Conservation (phyloP, 2,888 invertebrate genomes). For the Drosophila demipolita region DNA sequence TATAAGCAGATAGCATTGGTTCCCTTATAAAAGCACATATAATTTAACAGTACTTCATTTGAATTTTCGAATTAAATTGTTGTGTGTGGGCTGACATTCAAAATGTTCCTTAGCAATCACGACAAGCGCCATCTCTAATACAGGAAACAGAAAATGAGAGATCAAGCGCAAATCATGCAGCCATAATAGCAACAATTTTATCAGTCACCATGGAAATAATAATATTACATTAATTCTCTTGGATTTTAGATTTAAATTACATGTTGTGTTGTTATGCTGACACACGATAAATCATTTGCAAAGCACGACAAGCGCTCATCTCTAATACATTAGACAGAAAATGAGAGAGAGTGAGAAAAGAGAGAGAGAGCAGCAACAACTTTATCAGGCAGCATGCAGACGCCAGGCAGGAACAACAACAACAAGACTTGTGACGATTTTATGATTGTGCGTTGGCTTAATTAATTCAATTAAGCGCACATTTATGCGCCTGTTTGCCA, state of each 20-base stretch:
- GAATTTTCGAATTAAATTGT: not conserved
- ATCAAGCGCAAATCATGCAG: conserved; percentile 45
- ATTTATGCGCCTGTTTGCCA: conserved; percentile 59
- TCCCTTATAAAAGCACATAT: not conserved
- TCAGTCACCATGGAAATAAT: not conserved
- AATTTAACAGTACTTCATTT: not conserved
- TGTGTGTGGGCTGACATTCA: no score
- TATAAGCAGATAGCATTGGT: not conserved
- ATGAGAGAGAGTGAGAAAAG: not conserved
- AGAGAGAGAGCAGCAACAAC: conserved; percentile 33
- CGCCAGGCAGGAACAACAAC: conserved; percentile 53
- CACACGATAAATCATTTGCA: not conserved
- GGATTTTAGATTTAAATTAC: not conserved
- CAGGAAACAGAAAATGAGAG: conserved; percentile 4
- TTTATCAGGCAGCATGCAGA: conserved; percentile 60
- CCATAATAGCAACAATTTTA: conserved; percentile 18
- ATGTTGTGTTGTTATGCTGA: not conserved
- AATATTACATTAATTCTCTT: not conserved
- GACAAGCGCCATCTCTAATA: conserved; percentile 38
- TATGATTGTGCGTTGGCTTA: conserved; percentile 76
- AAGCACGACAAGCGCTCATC: not conserved
- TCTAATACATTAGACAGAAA: not conserved
- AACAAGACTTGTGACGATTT: conserved; percentile 69
- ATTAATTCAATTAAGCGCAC: conserved; percentile 77
- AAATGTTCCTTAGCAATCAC: conserved; percentile 17